Base-by-base conservation (phyloP, 2,113 vertebrate species). In the Scalopus aquaticus region DNA sequence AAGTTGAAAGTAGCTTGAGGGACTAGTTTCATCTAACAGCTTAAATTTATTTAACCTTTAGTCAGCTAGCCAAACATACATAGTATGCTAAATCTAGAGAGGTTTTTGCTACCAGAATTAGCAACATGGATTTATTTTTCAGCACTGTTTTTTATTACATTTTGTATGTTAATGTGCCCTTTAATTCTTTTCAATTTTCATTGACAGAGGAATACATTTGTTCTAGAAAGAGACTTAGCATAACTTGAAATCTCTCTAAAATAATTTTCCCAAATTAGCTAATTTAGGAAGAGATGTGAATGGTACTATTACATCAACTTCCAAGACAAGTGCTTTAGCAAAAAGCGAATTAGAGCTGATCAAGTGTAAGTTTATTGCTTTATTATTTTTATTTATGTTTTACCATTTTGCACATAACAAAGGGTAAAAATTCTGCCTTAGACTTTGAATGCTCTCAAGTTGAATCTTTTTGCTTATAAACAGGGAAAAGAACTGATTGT, bases 91-190 rank as follows among this genome's bases (percentile, higher is more conserved):
- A 81, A 73, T 42, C 67, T 49, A 70, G 6, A 65, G 6, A 72
- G 94, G 32, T 12, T 17, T 56, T 84, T 88, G 8, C 85, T 81
- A 44, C 9, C 62, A 81, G 8, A 83, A 72, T 84, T 84, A 93
- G 70, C 70, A 95, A 90, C n/a, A 82, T 15, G 20, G 35, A 78
- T 89, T 94, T 26, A 83, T 35, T 81, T 95, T 73, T 84, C 20
- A 86, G 35, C 13, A 69, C 15, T 85, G 19, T 54, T 76, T 80
- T 58, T 35, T 26, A 60, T 74, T 77, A 76, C 12, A 88, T 90
- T 96, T 92, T 90, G 42, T 96, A 97, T 87, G 88, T 37, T 96
- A 97, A 97, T 65, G 49, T 85, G 39, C 65, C 73, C 93, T 96
- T 97, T 96, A 90, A 72, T 93, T 86, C 87, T 95, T 74, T 13